A percentile compares a stretch with the other conserved stretches of the same genome.
Conservation (phyloP, 2,113 vertebrate genomes). For the Seriola dumerili region DNA sequence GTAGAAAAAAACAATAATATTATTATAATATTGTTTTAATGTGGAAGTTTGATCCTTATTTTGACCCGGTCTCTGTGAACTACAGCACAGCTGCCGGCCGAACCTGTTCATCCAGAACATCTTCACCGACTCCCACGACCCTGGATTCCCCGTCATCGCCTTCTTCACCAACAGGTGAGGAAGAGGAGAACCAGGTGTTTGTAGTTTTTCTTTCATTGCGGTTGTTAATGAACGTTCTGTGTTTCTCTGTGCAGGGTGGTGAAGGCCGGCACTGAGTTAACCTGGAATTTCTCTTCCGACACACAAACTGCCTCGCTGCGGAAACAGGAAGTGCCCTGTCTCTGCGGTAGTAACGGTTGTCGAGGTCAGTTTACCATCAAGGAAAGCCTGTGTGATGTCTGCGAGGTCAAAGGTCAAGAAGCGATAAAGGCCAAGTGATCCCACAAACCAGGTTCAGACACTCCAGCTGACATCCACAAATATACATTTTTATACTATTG, state of each 20-base stretch:
- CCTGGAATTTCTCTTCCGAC: slow-evolving; percentile 90
- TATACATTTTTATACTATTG: neutral
- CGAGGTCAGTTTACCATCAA: slow-evolving; percentile 81
- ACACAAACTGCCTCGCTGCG: slow-evolving; percentile 78
- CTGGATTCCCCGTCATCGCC: slow-evolving; percentile 89
- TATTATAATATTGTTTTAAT: no score
- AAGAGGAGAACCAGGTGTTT: neutral
- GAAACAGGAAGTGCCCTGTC: slow-evolving; percentile 88
- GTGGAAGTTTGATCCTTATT: no score
- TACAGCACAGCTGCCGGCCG: slow-evolving; percentile 93
- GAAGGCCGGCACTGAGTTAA: slow-evolving; percentile 92
- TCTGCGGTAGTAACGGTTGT: slow-evolving; percentile 87
- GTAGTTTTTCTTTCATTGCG: neutral
- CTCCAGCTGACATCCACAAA: neutral
- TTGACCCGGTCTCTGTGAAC: no score
- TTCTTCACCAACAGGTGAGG: slow-evolving; percentile 95
- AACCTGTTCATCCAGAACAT: slow-evolving; percentile 95
- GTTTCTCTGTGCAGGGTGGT: slow-evolving; percentile 83
- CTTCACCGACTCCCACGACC: slow-evolving; percentile 94
- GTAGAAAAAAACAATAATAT: no score
- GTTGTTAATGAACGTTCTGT: rapidly evolving
- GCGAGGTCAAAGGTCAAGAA: neutral
- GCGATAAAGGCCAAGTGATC: rapidly evolving
- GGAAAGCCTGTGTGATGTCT: slow-evolving; percentile 41
- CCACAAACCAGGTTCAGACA: neutral